A percentile compares a stretch with the other conserved stretches of the same genome.
phyloP scores from a whole-genome alignment of 2,797 vertebrate species.

The Myotis pilosus region DNA sequence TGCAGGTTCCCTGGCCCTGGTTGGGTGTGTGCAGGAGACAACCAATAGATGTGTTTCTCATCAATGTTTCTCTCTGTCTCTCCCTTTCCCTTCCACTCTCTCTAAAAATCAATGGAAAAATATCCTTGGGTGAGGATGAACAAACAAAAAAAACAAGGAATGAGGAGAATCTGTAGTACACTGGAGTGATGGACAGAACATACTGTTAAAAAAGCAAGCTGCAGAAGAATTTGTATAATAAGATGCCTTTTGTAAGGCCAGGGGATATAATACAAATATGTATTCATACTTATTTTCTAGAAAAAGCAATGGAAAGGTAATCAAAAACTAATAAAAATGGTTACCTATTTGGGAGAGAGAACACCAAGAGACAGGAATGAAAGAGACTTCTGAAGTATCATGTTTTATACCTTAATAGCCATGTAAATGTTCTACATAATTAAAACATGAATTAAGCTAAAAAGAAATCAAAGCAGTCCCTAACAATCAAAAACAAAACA shows the following conservation, averaged over 20 bases:
- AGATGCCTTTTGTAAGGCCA: neutral
- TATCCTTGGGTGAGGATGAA: no score
- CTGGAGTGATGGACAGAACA: neutral
- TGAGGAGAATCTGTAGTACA: neutral
- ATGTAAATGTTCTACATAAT: neutral
- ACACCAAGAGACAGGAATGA: neutral
- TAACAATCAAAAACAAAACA: neutral
- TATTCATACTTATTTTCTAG: neutral
- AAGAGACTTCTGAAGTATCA: neutral
- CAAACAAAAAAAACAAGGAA: neutral
- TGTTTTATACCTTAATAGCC: neutral
- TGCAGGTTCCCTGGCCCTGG: neutral
- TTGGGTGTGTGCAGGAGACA: neutral
- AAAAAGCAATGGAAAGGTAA: neutral
- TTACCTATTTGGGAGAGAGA: neutral
- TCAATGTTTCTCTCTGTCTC: no score
- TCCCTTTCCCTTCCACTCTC: no score
- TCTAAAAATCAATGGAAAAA: no score
- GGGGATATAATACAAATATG: neutral
- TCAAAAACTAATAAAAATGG: neutral
- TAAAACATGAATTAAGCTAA: conserved; percentile 10
- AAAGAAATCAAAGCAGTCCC: conserved; percentile 5
- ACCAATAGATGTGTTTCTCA: no score
- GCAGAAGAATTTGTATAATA: neutral
- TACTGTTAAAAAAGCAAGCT: neutral